A percentile compares a stretch with the other conserved stretches of the same genome.
Evolutionary conservation across 2,113 vertebrate species (phyloP).

Genomic region (Otus sunia): DNA sequence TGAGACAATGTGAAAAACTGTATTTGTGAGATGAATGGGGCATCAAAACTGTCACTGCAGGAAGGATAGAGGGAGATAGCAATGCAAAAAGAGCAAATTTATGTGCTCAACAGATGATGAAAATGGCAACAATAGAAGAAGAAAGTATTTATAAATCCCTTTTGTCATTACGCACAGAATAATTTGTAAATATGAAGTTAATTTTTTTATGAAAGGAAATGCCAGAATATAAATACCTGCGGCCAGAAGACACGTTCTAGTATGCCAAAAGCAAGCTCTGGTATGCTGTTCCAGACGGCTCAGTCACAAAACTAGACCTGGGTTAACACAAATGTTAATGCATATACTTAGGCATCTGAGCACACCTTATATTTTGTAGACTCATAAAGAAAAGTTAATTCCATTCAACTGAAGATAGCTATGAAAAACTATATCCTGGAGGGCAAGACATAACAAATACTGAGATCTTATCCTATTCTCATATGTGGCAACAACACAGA

Average conservation of each 20-base stretch:
- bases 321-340: neutral
- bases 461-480: slow-evolving; percentile 21
- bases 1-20: neutral
- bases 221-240: neutral
- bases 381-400: slow-evolving; percentile 20
- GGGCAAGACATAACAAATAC: slow-evolving; percentile 11
- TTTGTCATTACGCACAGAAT: neutral
- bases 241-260: neutral
- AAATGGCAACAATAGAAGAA: neutral
- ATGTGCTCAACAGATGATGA: neutral
- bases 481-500: neutral
- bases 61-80: neutral
- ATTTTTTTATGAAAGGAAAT: neutral
- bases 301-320: neutral
- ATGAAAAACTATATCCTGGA: slow-evolving; percentile 31
- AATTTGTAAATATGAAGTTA: slow-evolving; percentile 24
- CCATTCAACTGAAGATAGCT: slow-evolving; percentile 14
- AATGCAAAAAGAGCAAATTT: neutral
- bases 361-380: neutral
- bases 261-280: neutral
- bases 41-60: neutral
- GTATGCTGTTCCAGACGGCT: neutral
- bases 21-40: neutral
- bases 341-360: neutral
- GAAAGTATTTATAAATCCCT: neutral